phyloP scores from a whole-genome alignment of 2,113 vertebrate genomes.

The Prinia subflava region DNA sequence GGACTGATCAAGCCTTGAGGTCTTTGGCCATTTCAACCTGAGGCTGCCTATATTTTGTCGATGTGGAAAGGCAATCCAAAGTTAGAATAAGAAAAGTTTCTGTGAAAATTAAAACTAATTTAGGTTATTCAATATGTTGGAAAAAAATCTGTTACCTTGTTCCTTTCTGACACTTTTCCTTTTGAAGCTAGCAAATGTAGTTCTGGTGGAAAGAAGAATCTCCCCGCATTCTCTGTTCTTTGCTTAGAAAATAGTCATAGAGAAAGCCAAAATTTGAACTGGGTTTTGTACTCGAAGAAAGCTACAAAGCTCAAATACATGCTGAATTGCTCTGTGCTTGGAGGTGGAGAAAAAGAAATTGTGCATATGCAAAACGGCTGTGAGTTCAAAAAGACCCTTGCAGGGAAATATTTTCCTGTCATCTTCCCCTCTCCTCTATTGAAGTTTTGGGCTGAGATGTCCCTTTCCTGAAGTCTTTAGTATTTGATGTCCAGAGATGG shows the following conservation, averaged over 20 bases:
- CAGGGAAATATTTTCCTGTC: background rate
- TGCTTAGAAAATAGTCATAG: background rate
- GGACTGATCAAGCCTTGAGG: background rate
- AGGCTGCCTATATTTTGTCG: background rate
- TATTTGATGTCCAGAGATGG: background rate
- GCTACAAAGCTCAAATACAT: background rate
- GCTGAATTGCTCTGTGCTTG: background rate
- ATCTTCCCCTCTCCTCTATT: background rate
- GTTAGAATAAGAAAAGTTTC: background rate
- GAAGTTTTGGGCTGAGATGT: background rate
- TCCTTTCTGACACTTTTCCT: background rate
- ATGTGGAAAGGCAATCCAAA: background rate
- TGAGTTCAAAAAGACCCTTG: background rate
- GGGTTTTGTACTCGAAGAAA: background rate
- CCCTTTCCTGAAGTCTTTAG: background rate
- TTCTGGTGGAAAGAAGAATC: background rate
- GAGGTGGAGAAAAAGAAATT: background rate
- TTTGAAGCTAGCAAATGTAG: background rate
- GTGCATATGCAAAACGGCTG: background rate
- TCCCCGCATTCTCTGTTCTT: background rate
- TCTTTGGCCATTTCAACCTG: background rate
- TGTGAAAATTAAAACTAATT: background rate
- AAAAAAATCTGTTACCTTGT: background rate
- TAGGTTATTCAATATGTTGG: background rate
- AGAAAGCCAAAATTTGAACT: background rate